Conservation (phyloP, 2,113 vertebrate species). For the Thymallus thymallus region DNA sequence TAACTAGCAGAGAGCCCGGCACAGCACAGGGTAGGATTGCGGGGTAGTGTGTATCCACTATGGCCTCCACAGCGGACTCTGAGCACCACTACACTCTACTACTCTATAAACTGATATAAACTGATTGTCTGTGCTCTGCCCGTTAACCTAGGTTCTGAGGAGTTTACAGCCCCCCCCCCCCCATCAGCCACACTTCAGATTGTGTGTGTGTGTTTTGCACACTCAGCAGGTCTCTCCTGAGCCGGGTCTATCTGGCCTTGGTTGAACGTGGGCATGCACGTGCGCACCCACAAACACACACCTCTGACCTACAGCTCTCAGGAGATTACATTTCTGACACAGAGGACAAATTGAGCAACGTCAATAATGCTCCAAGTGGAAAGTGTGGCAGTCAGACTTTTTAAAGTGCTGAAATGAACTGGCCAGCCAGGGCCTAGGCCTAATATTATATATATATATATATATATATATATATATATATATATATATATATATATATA, state of each 20-base stretch:
- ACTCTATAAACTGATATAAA: no score
- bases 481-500: no score
- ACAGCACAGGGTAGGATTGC: slow-evolving; percentile 23
- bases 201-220: no score
- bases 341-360: not conserved
- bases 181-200: no score
- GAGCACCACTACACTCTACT: slow-evolving; percentile 1
- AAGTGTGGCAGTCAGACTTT: not conserved
- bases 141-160: no score
- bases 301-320: slow-evolving; percentile 6
- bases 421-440: not conserved
- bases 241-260: no score
- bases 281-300: slow-evolving; percentile 25
- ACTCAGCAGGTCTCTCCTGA: not conserved
- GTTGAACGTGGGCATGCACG: slow-evolving; percentile 3
- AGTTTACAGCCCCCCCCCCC: no score
- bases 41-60: slow-evolving; percentile 9
- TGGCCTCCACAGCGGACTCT: slow-evolving; percentile 2
- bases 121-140: no score
- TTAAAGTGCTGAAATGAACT: not conserved
- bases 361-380: not conserved
- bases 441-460: no score
- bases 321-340: slow-evolving; percentile 14
- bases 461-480: no score
- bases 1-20: slow-evolving; percentile 39